Conservation (phyloP, 1,140 invertebrate species). For the Ceratina calcarata region DNA sequence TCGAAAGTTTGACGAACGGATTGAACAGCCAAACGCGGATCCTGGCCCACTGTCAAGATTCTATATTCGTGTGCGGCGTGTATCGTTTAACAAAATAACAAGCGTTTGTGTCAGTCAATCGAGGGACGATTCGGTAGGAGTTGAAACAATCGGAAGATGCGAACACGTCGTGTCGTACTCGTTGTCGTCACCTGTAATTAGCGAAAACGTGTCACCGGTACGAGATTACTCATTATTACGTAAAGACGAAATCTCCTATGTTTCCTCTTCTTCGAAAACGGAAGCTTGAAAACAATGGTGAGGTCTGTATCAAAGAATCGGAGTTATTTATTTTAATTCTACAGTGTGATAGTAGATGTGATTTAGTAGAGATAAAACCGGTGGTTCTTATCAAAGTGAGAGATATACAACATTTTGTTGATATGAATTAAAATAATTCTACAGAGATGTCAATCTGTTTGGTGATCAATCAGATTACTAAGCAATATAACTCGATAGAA, state of each 20-base stretch:
- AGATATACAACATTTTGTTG: too few relatives aligned
- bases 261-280: background rate
- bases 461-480: too few relatives aligned
- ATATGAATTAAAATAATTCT: too few relatives aligned
- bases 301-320: background rate
- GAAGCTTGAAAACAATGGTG: too few relatives aligned
- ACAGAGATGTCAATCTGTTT: too few relatives aligned
- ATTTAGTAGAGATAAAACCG: too few relatives aligned
- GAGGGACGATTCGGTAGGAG: background rate
- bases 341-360: too few relatives aligned
- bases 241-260: background rate
- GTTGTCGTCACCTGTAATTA: background rate
- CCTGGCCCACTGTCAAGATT: conserved; percentile 44
- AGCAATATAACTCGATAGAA: too few relatives aligned
- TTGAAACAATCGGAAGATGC: background rate
- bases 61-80: conserved; percentile 7
- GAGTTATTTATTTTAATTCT: background rate
- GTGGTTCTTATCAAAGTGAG: too few relatives aligned
- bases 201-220: background rate
- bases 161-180: background rate
- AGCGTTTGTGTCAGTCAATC: background rate
- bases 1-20: background rate
- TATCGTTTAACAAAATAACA: background rate
- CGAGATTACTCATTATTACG: background rate
- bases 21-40: background rate